Percentiles rank a stretch among this genome's conserved stretches.
Conservation (phyloP, 2,113 vertebrate species). For the Cyprinodon brontotheroides region DNA sequence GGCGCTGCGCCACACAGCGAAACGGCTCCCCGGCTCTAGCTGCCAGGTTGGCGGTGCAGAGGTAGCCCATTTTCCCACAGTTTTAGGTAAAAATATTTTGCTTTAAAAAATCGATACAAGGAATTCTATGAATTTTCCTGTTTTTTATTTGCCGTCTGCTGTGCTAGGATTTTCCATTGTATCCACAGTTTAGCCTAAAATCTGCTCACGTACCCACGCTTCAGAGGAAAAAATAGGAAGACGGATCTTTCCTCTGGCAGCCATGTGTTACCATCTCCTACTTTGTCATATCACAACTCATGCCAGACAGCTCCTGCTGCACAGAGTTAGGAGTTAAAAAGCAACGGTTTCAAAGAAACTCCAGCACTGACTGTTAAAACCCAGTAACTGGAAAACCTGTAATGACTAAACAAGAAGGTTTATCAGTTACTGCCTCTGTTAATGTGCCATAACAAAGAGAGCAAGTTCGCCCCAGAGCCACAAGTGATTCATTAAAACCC, state of each 20-base stretch:
- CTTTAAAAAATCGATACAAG: no score
- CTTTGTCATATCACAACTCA: constrained; percentile 24
- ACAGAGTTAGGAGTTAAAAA: constrained; percentile 31
- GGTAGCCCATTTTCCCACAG: no score
- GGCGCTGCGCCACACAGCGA: no score
- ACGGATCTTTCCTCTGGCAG: constrained; percentile 44
- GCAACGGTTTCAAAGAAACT: constrained; percentile 23
- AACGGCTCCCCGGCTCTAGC: no score
- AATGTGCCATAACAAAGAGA: constrained; percentile 61
- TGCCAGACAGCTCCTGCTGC: constrained; percentile 23
- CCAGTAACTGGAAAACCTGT: constrained; percentile 25
- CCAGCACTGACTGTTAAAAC: background rate
- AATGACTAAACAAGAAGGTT: constrained; percentile 41
- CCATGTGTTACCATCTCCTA: constrained; percentile 39
- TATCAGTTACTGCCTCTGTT: constrained; percentile 44
- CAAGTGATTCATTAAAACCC: constrained; percentile 62
- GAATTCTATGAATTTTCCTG: background rate
- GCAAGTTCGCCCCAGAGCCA: constrained; percentile 54
- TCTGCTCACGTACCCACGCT: constrained; percentile 14
- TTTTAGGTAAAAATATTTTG: no score
- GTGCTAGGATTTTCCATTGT: background rate
- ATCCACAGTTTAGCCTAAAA: constrained; percentile 7
- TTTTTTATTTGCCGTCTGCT: background rate
- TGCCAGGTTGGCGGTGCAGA: no score
- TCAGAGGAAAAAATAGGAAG: constrained; percentile 39